Conservation (phyloP, 2,113 vertebrate genomes). For the human region GRCh38 chr1:190481501-190482000, state of each 20-base stretch:
- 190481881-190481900: not conserved
- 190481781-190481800: not conserved
- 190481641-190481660: not conserved
- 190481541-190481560: not conserved
- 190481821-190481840: not conserved
- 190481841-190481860: not conserved
- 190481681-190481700: not conserved
- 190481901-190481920: accelerated
- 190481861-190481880: not conserved
- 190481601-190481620: not conserved
- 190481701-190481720: not conserved
- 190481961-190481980: not conserved
- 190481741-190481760: not conserved
- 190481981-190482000: accelerated
- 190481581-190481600: not conserved
- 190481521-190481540: not conserved
- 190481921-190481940: not conserved
- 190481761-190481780: not conserved
- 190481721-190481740: not conserved
- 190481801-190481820: not conserved
- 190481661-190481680: not conserved
- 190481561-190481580: not conserved
- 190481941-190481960: not conserved
- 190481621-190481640: not conserved
- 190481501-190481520: not conserved